Percentiles rank a stretch among this genome's conserved stretches.
These are phyloP conservation scores for Cossypha niveicapilla DNA, from an alignment of 2,797 vertebrate genomes.

Conservation along the genomic window DNA sequence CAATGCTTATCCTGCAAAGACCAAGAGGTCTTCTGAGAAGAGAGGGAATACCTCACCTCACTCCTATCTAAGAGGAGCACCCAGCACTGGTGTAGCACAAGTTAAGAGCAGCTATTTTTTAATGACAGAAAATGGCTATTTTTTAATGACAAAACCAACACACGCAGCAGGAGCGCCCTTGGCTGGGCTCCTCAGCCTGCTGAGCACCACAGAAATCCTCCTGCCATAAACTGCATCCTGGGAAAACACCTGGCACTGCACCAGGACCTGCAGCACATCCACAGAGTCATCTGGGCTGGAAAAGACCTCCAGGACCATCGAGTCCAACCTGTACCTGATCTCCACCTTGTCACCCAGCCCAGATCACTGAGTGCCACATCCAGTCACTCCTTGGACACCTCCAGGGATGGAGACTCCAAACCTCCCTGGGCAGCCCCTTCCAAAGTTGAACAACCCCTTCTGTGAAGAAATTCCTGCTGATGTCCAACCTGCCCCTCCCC, in stretches of 20 bases:
- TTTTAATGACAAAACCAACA: not conserved
- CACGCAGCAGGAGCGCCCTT: accelerated
- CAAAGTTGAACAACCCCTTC: not conserved
- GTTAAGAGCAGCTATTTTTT: accelerated
- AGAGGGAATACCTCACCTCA: not conserved
- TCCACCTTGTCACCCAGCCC: not conserved
- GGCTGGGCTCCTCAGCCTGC: not conserved
- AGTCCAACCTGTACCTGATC: not conserved
- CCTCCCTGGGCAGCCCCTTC: not conserved
- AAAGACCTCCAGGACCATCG: not conserved
- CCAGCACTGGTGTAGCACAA: not conserved
- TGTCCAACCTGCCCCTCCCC: not conserved
- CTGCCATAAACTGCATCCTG: accelerated
- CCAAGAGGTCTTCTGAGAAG: not conserved
- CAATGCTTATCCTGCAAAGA: not conserved
- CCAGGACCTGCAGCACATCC: not conserved
- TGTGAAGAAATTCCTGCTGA: not conserved
- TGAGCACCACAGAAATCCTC: not conserved
- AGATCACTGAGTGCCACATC: not conserved
- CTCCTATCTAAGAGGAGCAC: accelerated
- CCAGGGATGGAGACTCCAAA: not conserved
- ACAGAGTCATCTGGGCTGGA: not conserved
- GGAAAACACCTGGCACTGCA: not conserved
- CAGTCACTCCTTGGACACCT: not conserved
- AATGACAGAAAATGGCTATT: not conserved